A percentile compares a stretch with the other conserved stretches of the same genome.
Conservation (phyloP, 2,888 invertebrate species). For the Acrocyrtus sp. region DNA sequence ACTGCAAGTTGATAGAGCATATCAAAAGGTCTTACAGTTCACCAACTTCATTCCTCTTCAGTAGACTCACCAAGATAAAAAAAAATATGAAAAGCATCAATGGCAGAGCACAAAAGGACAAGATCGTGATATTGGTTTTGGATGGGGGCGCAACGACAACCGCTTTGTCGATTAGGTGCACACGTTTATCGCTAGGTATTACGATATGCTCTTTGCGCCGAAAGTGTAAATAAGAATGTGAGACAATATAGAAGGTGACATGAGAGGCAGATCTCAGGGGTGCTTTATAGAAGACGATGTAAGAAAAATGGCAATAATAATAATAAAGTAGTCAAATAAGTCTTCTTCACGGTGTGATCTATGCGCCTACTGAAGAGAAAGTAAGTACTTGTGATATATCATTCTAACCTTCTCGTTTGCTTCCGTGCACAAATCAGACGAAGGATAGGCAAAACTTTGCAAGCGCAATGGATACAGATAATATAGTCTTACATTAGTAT, state of each 20-base stretch:
- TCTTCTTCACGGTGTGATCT: conserved; percentile 39
- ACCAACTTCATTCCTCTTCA: conserved; percentile 41
- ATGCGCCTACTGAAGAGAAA: conserved; percentile 15
- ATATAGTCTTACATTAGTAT: too few species aligned
- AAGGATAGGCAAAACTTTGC: too few species aligned
- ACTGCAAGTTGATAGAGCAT: conserved; percentile 48
- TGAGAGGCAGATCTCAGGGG: background rate
- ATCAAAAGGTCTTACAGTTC: conserved; percentile 53
- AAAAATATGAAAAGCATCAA: conserved; percentile 32
- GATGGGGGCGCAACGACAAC: too few species aligned
- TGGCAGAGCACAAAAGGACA: too few species aligned
- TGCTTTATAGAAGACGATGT: conserved; percentile 17
- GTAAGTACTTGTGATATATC: conserved; percentile 30
- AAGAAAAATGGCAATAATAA: conserved; percentile 35
- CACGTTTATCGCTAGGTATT: too few species aligned
- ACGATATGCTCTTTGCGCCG: background rate
- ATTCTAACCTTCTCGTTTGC: too few species aligned
- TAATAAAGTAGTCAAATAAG: conserved; percentile 44
- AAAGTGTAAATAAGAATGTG: background rate
- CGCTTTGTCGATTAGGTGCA: too few species aligned
- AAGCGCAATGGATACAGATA: too few species aligned
- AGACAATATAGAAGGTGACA: conserved; percentile 13
- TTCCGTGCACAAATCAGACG: too few species aligned
- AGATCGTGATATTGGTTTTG: too few species aligned
- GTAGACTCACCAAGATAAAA: conserved; percentile 26